Base-by-base conservation (phyloP, 2,888 invertebrate species). In the Colletes collaris region DNA sequence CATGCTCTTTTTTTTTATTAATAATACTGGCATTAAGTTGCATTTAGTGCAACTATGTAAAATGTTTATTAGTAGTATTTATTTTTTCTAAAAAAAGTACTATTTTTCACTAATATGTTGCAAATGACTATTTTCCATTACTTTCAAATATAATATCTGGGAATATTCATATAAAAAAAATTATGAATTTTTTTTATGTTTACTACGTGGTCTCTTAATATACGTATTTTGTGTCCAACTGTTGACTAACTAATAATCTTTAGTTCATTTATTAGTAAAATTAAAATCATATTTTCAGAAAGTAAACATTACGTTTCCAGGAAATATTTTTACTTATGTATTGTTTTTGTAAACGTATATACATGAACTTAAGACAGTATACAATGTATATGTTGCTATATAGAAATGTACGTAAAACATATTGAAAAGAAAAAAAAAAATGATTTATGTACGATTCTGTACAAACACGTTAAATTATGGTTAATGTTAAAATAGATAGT, bases 401-500 rank as follows among this genome's bases (percentile, higher is more conserved):
- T 52, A 66, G 49, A 78, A 66, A 69, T 49, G 62, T 73, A 69
- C 69, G 60, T 65, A 58, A 72, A 49, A 35, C 16, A 52, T 52
- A 37, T 19, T 49, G 27, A 27, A 19, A 64, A 46, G 16, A 49
- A 53, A 27, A 35, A 40, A 52, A 40, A 52, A 49, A 53, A 11
- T 58, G 40, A 16, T 58, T 80, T 73, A 70, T 69, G 6, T 76
- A 76, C 55, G 19, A 67, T 63, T 70, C 52, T 76, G 62, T 69
- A 50, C 19, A 27, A 75, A 52, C 27, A 59, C 16, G 7, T 66
- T 35, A 53, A 60, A 19, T 69, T 53, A 63, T 56, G 55, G 64
- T 76, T 55, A 55, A 67, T 6, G 53, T 73, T 78, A 62, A 59
- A 65, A 62, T 68, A 60, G 65, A 66, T 79, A 71, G 69, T 75